Evolutionary conservation across 1,140 invertebrate genomes (phyloP).

Genomic region (Zaprionus tsacasi): DNA sequence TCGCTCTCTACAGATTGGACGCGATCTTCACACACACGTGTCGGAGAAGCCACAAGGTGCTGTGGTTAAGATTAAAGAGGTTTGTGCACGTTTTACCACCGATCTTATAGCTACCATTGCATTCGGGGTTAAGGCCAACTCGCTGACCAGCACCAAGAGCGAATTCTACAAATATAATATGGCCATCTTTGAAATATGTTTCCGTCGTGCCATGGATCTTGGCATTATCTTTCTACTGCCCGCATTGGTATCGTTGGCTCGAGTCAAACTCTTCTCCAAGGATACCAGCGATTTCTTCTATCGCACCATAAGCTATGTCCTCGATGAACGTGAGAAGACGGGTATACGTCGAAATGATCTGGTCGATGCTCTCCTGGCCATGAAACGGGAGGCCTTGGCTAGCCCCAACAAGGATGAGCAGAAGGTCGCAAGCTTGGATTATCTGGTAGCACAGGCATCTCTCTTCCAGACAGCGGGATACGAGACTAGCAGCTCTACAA

Average conservation of each 20-base stretch:
- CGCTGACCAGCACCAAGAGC: slow-evolving; percentile 83
- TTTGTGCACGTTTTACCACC: slow-evolving; percentile 85
- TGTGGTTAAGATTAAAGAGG: slow-evolving; percentile 70
- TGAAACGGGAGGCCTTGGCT: slow-evolving; percentile 63
- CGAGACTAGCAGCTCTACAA: slow-evolving; percentile 90
- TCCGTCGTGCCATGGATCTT: slow-evolving; percentile 85
- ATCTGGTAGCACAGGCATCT: slow-evolving; percentile 87
- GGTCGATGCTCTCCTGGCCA: slow-evolving; percentile 83
- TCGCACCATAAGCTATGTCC: slow-evolving; percentile 63
- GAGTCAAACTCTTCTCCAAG: slow-evolving; percentile 62
- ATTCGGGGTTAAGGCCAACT: slow-evolving; percentile 86
- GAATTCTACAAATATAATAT: slow-evolving; percentile 82
- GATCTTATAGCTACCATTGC: slow-evolving; percentile 86
- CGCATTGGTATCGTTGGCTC: slow-evolving; percentile 40
- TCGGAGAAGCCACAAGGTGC: not conserved
- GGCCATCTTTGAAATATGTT: slow-evolving; percentile 85
- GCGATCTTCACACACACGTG: slow-evolving; percentile 51
- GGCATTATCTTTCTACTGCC: slow-evolving; percentile 83
- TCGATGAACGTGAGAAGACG: slow-evolving; percentile 71
- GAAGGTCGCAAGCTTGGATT: slow-evolving; percentile 42
- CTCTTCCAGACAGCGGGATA: slow-evolving; percentile 90
- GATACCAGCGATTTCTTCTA: slow-evolving; percentile 65
- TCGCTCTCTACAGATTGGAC: slow-evolving; percentile 47
- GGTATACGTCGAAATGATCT: slow-evolving; percentile 80
- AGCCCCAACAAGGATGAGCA: slow-evolving; percentile 20